Percentiles rank a stretch among this genome's conserved stretches.
phyloP scores from a whole-genome alignment of 1,140 invertebrate species.

The Temnothorax curvispinosus region DNA sequence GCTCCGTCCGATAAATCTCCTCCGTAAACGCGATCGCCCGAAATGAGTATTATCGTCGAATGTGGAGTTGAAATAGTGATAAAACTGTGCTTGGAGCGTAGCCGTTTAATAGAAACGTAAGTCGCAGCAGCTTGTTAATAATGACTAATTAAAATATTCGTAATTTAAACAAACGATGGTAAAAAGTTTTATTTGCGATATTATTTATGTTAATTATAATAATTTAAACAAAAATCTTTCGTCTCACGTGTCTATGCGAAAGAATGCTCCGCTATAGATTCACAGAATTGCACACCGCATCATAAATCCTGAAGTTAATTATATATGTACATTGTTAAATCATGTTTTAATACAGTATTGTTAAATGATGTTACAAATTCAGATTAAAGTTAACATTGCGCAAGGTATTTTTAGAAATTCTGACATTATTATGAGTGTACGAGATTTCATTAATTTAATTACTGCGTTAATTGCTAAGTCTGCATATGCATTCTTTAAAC shows the following conservation, averaged over 20 bases:
- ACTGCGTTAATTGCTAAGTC: constrained; percentile 35
- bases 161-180: neutral
- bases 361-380: constrained; percentile 48
- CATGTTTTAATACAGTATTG: constrained; percentile 11
- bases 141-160: neutral
- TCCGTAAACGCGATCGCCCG: neutral
- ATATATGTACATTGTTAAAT: constrained; percentile 36
- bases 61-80: neutral
- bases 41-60: constrained; percentile 45
- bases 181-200: neutral
- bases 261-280: neutral
- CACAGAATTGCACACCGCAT: constrained; percentile 5
- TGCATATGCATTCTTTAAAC: constrained; percentile 35
- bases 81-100: neutral
- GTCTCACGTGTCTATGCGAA: neutral
- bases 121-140: neutral
- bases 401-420: constrained; percentile 44
- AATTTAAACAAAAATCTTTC: constrained; percentile 11
- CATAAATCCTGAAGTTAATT: constrained; percentile 44
- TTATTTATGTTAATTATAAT: neutral
- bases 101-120: neutral
- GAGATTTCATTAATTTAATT: constrained; percentile 54
- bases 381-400: constrained; percentile 35
- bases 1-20: constrained; percentile 56
- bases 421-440: constrained; percentile 38